Conservation (phyloP, 2,888 invertebrate species). For the Hyles lineata region DNA sequence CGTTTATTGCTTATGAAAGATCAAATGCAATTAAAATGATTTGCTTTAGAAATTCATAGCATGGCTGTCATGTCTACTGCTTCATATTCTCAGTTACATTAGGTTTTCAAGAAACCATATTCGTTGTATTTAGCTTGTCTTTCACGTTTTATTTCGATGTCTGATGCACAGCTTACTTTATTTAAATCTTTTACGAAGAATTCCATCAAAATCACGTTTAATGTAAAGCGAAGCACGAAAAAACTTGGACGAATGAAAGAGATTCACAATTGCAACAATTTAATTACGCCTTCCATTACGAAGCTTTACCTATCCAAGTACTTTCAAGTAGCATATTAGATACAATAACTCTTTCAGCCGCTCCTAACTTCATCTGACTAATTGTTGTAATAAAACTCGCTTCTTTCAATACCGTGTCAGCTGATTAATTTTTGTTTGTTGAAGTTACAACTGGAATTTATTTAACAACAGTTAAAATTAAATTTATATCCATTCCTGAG, state of each 20-base stretch:
- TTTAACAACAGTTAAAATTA: constrained; percentile 33
- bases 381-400: constrained; percentile 28
- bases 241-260: neutral
- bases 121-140: neutral
- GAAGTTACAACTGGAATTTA: constrained; percentile 34
- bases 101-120: neutral
- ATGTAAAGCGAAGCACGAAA: neutral
- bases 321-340: constrained; percentile 6
- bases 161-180: neutral
- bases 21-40: neutral
- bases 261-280: neutral
- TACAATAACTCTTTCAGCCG: constrained; percentile 28
- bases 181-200: neutral
- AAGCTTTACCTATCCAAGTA: neutral
- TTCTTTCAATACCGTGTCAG: constrained; percentile 34
- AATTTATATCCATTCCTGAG: constrained; percentile 28
- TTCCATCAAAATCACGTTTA: neutral
- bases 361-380: constrained; percentile 20
- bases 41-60: constrained; percentile 11
- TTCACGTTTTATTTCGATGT: neutral
- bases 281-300: neutral
- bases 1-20: neutral
- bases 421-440: constrained; percentile 39
- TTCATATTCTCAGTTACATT: neutral
- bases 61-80: neutral